phyloP scores from a whole-genome alignment of 2,797 vertebrate species.

The Danio jaintianensis region DNA sequence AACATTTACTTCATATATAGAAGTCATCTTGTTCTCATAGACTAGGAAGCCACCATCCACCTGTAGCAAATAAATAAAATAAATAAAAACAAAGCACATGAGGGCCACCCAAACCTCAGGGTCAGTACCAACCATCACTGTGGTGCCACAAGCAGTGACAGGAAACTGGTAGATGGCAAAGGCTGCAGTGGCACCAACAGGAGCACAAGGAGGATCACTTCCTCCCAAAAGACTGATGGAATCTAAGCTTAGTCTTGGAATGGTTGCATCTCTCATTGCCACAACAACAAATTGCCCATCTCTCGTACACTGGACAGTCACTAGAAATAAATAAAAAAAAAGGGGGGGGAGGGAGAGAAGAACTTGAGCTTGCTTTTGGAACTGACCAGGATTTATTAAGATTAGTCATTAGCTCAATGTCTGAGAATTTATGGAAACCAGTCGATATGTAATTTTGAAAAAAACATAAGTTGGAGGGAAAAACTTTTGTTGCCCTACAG shows the following conservation, averaged over 20 bases:
- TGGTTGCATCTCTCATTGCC: constrained; percentile 71
- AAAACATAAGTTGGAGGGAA: no score
- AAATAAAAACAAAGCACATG: no score
- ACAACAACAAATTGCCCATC: constrained; percentile 75
- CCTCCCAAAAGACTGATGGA: constrained; percentile 57
- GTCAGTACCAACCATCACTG: constrained; percentile 59
- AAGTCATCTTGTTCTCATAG: constrained; percentile 75
- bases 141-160: constrained; percentile 71
- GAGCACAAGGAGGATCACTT: constrained; percentile 49
- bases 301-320: constrained; percentile 78
- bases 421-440: no score
- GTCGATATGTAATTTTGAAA: no score
- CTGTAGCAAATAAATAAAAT: no score
- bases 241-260: constrained; percentile 67
- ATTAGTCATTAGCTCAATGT: no score
- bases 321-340: constrained; percentile 51
- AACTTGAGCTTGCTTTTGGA: no score
- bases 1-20: constrained; percentile 64
- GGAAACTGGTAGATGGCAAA: constrained; percentile 77
- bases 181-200: constrained; percentile 61
- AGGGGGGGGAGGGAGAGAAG: not conserved
- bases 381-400: no score
- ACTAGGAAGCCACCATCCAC: constrained; percentile 63
- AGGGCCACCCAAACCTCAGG: not conserved
- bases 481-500: no score